Evolutionary conservation across 2,888 invertebrate genomes (phyloP).

Genomic region (Acanthosepion pharaonis): DNA sequence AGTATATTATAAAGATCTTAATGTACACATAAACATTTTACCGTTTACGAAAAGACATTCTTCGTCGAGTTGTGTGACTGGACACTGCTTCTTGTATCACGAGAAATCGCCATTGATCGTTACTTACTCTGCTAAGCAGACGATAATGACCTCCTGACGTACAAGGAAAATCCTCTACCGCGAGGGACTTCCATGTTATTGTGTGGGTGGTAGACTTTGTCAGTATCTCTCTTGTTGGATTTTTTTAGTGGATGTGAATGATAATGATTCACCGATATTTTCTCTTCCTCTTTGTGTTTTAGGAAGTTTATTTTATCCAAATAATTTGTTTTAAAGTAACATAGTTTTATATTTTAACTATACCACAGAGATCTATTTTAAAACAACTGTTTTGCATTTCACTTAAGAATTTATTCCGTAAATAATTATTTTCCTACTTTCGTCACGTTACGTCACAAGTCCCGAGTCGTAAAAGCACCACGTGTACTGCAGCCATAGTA

Average conservation of each 20-base stretch:
- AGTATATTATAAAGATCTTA: background rate
- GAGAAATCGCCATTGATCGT: background rate
- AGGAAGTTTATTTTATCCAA: too few relatives aligned
- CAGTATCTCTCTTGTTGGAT: background rate
- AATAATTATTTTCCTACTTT: too few relatives aligned
- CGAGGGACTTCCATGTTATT: background rate
- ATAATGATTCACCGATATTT: background rate
- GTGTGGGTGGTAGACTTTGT: background rate
- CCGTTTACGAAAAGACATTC: too few relatives aligned
- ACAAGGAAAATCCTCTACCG: background rate
- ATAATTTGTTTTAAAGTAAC: too few relatives aligned
- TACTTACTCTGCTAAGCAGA: background rate
- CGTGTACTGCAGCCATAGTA: too few relatives aligned
- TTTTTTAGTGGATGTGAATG: background rate
- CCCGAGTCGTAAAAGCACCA: too few relatives aligned
- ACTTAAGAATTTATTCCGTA: too few relatives aligned
- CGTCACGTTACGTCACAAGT: too few relatives aligned
- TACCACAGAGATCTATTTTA: too few relatives aligned
- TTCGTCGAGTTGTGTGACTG: background rate
- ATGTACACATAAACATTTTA: background rate
- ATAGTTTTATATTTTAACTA: too few relatives aligned
- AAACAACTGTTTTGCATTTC: too few relatives aligned
- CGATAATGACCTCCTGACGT: background rate
- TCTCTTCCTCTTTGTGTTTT: background rate
- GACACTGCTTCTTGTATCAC: background rate